phyloP scores from a whole-genome alignment of 2,888 invertebrate genomes.

The Acrobasis repandana region DNA sequence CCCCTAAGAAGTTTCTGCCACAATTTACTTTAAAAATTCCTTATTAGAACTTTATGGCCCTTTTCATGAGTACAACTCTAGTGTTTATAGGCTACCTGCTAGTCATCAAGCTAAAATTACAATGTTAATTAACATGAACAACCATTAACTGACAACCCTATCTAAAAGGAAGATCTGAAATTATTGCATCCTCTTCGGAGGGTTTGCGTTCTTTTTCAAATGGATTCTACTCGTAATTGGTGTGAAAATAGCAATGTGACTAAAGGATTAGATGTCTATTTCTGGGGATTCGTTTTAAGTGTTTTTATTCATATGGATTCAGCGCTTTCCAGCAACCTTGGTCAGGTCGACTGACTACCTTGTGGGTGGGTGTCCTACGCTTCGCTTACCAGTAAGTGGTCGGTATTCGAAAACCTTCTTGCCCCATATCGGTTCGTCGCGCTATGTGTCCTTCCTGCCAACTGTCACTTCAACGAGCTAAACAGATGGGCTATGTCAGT shows the following conservation, averaged over 20 bases:
- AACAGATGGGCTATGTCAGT: no score
- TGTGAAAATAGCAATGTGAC: conserved; percentile 26
- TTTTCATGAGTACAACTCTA: no score
- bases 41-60: no score
- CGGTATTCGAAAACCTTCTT: no score
- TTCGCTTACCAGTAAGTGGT: no score
- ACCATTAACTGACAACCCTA: conserved; percentile 27
- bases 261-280: not conserved
- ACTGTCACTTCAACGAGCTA: no score
- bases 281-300: not conserved
- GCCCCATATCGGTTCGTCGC: no score
- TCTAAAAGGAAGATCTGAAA: conserved; percentile 61
- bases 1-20: not conserved
- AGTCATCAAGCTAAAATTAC: not conserved
- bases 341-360: no score
- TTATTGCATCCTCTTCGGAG: conserved; percentile 58
- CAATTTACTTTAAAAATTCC: not conserved
- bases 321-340: not conserved
- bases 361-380: no score
- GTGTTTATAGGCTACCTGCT: no score
- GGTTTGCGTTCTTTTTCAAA: conserved; percentile 34
- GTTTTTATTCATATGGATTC: not conserved
- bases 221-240: conserved; percentile 20
- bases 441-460: no score
- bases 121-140: conserved; percentile 12